These are phyloP conservation scores for Cecropterus lyciades DNA, from an alignment of 1,140 invertebrate species.

Conservation along the genomic window DNA sequence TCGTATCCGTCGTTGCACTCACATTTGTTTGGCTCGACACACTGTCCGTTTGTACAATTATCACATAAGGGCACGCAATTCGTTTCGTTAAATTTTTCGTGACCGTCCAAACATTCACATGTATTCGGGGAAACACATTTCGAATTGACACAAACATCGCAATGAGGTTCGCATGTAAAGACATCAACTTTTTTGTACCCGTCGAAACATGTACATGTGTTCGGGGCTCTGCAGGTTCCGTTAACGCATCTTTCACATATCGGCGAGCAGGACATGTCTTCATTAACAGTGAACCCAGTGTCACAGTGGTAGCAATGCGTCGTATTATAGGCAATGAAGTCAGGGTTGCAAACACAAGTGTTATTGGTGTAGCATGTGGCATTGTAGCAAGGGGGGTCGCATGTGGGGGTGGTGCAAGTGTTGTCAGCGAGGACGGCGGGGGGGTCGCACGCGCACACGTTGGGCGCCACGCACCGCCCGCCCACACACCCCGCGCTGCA, in stretches of 20 bases:
- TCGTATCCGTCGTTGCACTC: constrained; percentile 76
- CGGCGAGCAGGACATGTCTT: constrained; percentile 64
- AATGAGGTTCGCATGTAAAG: constrained; percentile 71
- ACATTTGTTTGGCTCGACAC: constrained; percentile 33
- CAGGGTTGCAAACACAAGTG: constrained; percentile 75
- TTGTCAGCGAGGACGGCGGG: constrained; percentile 51
- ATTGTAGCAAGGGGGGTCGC: constrained; percentile 79
- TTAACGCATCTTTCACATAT: constrained; percentile 77
- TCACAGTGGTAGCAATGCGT: constrained; percentile 64
- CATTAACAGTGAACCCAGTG: constrained; percentile 39
- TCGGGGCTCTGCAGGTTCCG: constrained; percentile 60
- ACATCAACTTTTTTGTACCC: constrained; percentile 43
- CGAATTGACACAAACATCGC: constrained; percentile 77
- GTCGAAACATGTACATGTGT: constrained; percentile 45
- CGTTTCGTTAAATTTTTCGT: constrained; percentile 42
- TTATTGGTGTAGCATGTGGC: constrained; percentile 79
- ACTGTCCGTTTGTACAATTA: constrained; percentile 67
- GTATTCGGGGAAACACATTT: constrained; percentile 80
- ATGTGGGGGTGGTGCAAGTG: constrained; percentile 74
- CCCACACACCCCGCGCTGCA: constrained; percentile 85
- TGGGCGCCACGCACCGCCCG: constrained; percentile 83
- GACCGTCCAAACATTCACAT: constrained; percentile 48
- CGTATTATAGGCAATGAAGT: constrained; percentile 55
- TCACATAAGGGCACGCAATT: constrained; percentile 62
- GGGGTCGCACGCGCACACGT: constrained; percentile 82